These are phyloP conservation scores for Pedionomus torquatus DNA, from an alignment of 2,113 vertebrate species.

Conservation along the genomic window DNA sequence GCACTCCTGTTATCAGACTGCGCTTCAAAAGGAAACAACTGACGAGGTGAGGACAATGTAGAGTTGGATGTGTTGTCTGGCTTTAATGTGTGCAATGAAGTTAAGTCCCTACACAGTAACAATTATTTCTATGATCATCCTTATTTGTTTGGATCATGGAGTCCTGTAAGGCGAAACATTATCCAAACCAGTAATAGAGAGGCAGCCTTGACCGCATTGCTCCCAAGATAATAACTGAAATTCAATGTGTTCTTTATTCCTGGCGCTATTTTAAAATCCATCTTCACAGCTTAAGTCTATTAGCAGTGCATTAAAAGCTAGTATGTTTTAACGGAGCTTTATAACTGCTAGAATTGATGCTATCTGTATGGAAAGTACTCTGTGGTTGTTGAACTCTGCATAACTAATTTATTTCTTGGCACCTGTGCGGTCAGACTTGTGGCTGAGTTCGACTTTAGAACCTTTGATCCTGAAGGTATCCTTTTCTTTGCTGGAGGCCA, in stretches of 20 bases:
- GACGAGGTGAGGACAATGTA: slow-evolving; percentile 83
- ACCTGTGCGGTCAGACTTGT: slow-evolving; percentile 72
- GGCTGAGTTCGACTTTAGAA: slow-evolving; percentile 96
- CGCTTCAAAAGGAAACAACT: slow-evolving; percentile 89
- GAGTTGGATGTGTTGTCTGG: background rate
- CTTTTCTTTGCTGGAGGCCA: slow-evolving; percentile 96
- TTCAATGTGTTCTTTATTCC: background rate
- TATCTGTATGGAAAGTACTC: slow-evolving; percentile 45
- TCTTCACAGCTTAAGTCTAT: background rate
- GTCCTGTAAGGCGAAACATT: background rate
- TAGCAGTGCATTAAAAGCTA: background rate
- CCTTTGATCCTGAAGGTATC: slow-evolving; percentile 92
- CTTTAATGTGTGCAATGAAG: background rate
- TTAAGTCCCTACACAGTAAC: background rate
- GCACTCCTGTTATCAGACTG: slow-evolving; percentile 87
- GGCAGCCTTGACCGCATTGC: background rate
- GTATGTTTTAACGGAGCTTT: background rate
- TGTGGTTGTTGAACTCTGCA: slow-evolving; percentile 23
- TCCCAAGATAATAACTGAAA: background rate
- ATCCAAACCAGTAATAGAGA: background rate
- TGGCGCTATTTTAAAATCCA: background rate
- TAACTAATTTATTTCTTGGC: slow-evolving; percentile 65
- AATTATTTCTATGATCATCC: background rate
- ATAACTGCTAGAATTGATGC: background rate
- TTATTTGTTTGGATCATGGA: background rate